Evolutionary conservation across 2,888 invertebrate genomes (phyloP).

Genomic region (Polydrusus pterygomalis): DNA sequence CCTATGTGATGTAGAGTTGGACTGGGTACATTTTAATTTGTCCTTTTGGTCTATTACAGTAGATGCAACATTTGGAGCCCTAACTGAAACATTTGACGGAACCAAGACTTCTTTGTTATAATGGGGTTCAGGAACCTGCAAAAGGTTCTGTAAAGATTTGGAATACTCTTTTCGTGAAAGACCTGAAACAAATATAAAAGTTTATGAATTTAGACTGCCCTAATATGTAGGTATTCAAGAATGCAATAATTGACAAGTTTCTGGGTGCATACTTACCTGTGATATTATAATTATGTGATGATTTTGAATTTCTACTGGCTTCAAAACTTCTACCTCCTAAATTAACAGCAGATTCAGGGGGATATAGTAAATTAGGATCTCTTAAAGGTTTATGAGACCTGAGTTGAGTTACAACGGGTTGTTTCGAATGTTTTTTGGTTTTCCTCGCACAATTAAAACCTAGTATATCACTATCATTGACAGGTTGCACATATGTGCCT

Average conservation of each 20-base stretch:
- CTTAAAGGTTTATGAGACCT: background rate
- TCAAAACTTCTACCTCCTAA: background rate
- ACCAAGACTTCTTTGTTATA: background rate
- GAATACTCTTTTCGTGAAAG: background rate
- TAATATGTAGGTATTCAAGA: no score
- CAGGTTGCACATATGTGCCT: conserved; percentile 7
- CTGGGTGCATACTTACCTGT: background rate
- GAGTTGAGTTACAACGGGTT: conserved; percentile 7
- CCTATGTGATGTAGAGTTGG: background rate
- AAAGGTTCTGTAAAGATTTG: conserved; percentile 3
- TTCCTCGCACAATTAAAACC: conserved; percentile 39
- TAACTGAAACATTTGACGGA: conserved; percentile 21
- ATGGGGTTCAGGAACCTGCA: background rate
- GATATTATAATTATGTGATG: background rate
- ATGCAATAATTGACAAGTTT: no score
- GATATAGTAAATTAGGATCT: conserved; percentile 57
- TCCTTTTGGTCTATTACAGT: background rate
- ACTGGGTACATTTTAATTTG: background rate
- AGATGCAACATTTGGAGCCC: background rate
- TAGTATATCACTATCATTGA: conserved; percentile 33
- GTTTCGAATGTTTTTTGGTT: conserved; percentile 16
- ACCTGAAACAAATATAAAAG: background rate
- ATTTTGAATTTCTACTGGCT: background rate
- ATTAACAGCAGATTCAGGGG: conserved; percentile 36
- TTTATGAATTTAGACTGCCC: background rate